Percentiles rank a stretch among this genome's conserved stretches.
Conservation (phyloP, 1,140 invertebrate species). For the Eufriesea mexicana region DNA sequence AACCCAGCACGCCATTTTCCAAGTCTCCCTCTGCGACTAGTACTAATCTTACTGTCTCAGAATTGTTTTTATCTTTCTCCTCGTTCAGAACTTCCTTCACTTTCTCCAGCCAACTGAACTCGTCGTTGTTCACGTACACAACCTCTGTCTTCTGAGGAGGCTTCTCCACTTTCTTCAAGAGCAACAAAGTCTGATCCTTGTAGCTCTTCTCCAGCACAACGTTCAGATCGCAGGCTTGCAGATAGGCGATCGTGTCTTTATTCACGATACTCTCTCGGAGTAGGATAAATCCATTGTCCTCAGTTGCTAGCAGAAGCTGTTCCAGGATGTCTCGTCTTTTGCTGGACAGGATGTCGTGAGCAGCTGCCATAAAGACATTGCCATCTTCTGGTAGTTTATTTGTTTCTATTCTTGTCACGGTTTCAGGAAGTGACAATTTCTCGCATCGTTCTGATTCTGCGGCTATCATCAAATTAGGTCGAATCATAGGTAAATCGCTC, state of each 20-base stretch:
- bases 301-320: conserved; percentile 68
- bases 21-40: conserved; percentile 84
- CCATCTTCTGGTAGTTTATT: conserved; percentile 84
- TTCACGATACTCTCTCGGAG: conserved; percentile 76
- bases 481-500: conserved; percentile 85
- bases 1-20: conserved; percentile 90
- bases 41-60: conserved; percentile 75
- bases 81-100: conserved; percentile 82
- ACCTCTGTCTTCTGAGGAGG: conserved; percentile 67
- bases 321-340: conserved; percentile 63
- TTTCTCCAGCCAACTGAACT: conserved; percentile 82
- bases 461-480: conserved; percentile 83
- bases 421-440: conserved; percentile 80
- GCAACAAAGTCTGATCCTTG: conserved; percentile 67
- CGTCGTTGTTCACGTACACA: conserved; percentile 70
- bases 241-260: conserved; percentile 50
- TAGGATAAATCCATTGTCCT: conserved; percentile 82
- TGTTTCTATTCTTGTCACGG: conserved; percentile 84
- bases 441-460: conserved; percentile 74
- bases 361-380: conserved; percentile 84
- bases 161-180: conserved; percentile 73
- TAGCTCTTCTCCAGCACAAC: conserved; percentile 72
- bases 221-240: conserved; percentile 66
- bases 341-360: conserved; percentile 65
- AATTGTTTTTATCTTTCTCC: conserved; percentile 66